A percentile compares a stretch with the other conserved stretches of the same genome.
These are phyloP conservation scores for Tragelaphus eurycerus DNA, from an alignment of 2,797 vertebrate genomes.

Conservation along the genomic window DNA sequence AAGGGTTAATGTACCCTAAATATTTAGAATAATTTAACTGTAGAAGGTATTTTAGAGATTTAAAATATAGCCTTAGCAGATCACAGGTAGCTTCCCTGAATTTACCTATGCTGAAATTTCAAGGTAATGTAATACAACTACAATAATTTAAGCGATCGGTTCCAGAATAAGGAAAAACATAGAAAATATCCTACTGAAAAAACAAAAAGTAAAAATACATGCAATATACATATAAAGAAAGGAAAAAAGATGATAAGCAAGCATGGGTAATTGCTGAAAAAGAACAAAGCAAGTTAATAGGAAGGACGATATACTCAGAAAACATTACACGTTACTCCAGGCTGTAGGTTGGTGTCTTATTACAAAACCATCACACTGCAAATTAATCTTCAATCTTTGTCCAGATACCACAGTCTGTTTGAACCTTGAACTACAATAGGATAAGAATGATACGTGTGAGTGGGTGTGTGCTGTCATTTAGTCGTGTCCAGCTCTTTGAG, in stretches of 20 bases:
- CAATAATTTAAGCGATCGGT: neutral
- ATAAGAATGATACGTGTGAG: neutral
- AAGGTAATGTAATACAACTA: neutral
- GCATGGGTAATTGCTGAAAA: neutral
- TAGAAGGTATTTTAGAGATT: neutral
- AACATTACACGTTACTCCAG: neutral
- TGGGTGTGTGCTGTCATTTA: neutral
- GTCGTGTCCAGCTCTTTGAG: neutral
- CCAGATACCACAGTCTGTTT: neutral
- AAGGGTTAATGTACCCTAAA: neutral
- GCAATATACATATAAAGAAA: neutral
- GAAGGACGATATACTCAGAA: neutral
- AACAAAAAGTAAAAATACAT: neutral
- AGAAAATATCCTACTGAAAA: neutral
- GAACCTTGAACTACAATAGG: neutral
- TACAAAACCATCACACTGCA: neutral
- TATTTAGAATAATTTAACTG: neutral
- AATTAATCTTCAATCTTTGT: neutral
- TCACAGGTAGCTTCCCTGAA: neutral
- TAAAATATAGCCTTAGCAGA: neutral
- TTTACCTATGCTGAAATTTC: conserved; percentile 14
- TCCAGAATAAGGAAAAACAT: neutral
- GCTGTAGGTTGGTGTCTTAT: neutral
- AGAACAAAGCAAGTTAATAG: neutral
- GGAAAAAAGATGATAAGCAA: neutral